Evolutionary conservation across 2,888 invertebrate genomes (phyloP).

Genomic region (Drymonia ruficornis): DNA sequence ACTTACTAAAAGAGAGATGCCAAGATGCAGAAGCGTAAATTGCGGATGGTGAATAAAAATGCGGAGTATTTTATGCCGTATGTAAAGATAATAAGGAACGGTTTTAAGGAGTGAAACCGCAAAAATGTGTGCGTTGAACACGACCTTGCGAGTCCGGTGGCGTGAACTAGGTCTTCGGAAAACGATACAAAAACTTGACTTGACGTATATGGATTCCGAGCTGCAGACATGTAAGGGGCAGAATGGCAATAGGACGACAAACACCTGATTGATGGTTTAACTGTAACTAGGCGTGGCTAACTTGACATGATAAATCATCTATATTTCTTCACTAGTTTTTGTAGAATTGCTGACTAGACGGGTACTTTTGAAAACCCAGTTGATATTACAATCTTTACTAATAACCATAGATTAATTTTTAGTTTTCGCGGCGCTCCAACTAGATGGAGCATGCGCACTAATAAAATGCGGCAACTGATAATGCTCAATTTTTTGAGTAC

Average conservation of each 20-base stretch:
- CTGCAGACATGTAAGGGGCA: conserved; percentile 53
- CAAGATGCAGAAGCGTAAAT: conserved; percentile 12
- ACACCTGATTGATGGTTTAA: conserved; percentile 72
- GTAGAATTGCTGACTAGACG: too few relatives aligned
- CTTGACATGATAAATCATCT: conserved; percentile 33
- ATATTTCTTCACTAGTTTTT: not conserved
- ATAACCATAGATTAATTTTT: too few relatives aligned
- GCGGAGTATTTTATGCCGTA: conserved; percentile 42
- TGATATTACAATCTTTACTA: too few relatives aligned
- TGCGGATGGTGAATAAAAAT: conserved; percentile 13
- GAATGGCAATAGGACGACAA: conserved; percentile 57
- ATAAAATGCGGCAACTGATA: too few relatives aligned
- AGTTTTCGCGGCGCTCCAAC: too few relatives aligned
- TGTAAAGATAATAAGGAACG: conserved; percentile 43
- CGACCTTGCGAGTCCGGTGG: conserved; percentile 70
- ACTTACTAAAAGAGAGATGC: conserved; percentile 27
- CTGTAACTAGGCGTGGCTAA: conserved; percentile 63
- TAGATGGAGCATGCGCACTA: too few relatives aligned
- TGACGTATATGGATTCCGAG: conserved; percentile 65
- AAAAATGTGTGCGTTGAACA: conserved; percentile 44
- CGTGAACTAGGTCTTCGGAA: conserved; percentile 72
- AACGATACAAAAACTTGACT: conserved; percentile 71
- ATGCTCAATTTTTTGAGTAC: too few relatives aligned
- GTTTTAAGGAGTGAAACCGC: conserved; percentile 35
- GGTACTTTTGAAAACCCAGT: too few relatives aligned